Evolutionary conservation across 2,113 vertebrate genomes (phyloP).

Genomic region (Tyrannus savana): DNA sequence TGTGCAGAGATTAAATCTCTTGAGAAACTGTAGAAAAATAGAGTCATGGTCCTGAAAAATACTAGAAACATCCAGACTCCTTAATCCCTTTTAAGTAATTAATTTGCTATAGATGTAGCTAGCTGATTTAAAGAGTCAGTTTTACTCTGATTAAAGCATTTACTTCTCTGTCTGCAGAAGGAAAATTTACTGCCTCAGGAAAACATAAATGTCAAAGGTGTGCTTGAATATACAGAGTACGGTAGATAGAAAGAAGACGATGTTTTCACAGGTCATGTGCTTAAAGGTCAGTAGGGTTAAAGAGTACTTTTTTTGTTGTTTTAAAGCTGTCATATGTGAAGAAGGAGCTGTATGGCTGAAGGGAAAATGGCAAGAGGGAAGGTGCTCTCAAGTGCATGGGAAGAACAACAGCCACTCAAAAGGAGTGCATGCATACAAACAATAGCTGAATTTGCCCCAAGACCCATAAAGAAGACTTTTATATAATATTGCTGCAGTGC

Average conservation of each 20-base stretch:
- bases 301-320: conserved; percentile 1
- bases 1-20: background rate
- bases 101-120: conserved; percentile 23
- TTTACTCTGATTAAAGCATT: conserved; percentile 58
- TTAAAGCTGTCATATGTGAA: conserved; percentile 39
- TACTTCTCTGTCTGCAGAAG: conserved; percentile 12
- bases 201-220: conserved; percentile 60
- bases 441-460: background rate
- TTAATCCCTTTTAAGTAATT: conserved; percentile 5
- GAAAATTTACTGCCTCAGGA: conserved; percentile 48
- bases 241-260: conserved; percentile 57
- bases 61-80: background rate
- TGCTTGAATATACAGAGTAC: conserved; percentile 27
- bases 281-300: conserved; percentile 35
- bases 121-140: conserved; percentile 48
- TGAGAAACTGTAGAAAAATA: background rate
- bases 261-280: conserved; percentile 52
- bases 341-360: conserved; percentile 14
- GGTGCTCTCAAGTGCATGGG: background rate
- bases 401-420: background rate
- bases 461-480: background rate
- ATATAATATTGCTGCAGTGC: background rate
- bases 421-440: background rate
- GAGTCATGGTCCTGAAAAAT: background rate
- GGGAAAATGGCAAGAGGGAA: background rate